Base-by-base conservation (phyloP, 2,797 vertebrate species). In the Odontamblyopus rebecca region DNA sequence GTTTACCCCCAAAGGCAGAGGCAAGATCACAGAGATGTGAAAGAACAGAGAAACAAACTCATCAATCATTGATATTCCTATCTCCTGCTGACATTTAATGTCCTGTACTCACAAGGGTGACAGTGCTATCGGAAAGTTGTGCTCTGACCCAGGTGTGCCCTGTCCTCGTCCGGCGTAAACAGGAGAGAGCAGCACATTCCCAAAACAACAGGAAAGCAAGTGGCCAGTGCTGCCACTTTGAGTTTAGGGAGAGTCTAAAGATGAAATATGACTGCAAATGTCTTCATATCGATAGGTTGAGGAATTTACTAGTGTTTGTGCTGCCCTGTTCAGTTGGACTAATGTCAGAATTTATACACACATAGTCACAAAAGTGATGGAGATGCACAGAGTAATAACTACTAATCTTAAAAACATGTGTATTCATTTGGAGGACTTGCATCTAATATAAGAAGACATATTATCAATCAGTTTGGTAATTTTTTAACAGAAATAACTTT, bases 41-140 rank as follows among this genome's bases (percentile, higher is more conserved):
- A 74, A 74, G 80, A 74, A 76, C 80, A 82, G 74, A 82, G 79
- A 84, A 83, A 84, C 79, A 85, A 80, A 79, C 80, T 89, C 88
- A 89, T 91, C 89, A 84, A 91, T 91, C 87, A 89, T 81, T 82
- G 85, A 85, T 85, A 77, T 77, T 75, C 73, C 87, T 77, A 81
- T 89, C 82, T 86, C 75, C 61, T 72, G 67, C 67, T 85, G 88
- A 86, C 89, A 89, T 89, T 86, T 89, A 78, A 86, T 86, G 89
- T 87, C 81, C 85, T 80, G 77, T 66, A 75, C 82, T 81, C 81
- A 81, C 82, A 77, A 72, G 80, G 81, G 71, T 83, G 86, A 88
- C 78, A 79, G 61, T 85, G 81, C 89, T 86, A 86, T 88, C 83
- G 73, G 78, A 86, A 85, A 90, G 83, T 75, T 71, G 64, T 67